Percentiles rank a stretch among this genome's conserved stretches.
Evolutionary conservation across 1,140 invertebrate species (phyloP).

Genomic region (Pygmarrhopalites habei): DNA sequence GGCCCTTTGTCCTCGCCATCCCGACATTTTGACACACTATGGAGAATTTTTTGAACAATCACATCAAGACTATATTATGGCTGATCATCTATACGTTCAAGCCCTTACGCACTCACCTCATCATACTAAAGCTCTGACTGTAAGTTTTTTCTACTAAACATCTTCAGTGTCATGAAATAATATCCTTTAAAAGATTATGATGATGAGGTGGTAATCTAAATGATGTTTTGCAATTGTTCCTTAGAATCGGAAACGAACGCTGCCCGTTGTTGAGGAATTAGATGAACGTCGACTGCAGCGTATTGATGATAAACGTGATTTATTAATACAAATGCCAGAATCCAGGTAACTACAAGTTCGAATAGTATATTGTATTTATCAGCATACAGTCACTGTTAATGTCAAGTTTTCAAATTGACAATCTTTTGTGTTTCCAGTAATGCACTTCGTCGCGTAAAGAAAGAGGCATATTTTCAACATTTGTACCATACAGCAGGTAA

Average conservation of each 20-base stretch:
- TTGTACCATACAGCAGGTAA: slow-evolving; percentile 96
- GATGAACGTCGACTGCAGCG: slow-evolving; percentile 69
- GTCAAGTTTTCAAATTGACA: too few species aligned
- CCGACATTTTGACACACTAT: slow-evolving; percentile 84
- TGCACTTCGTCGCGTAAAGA: slow-evolving; percentile 78
- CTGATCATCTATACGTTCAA: slow-evolving; percentile 78
- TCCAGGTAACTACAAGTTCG: too few species aligned
- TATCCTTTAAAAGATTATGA: too few species aligned
- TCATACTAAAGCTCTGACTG: slow-evolving; percentile 68
- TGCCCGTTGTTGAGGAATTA: slow-evolving; percentile 80
- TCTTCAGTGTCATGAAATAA: too few species aligned
- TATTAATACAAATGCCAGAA: slow-evolving; percentile 71
- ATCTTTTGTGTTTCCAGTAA: too few species aligned
- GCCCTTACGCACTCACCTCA: slow-evolving; percentile 75
- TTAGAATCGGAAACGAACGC: slow-evolving; percentile 75
- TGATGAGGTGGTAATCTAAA: too few species aligned
- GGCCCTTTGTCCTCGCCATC: slow-evolving; percentile 77
- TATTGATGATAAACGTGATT: slow-evolving; percentile 79
- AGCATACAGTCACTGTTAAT: too few species aligned
- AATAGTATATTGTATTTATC: too few species aligned
- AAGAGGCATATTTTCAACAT: slow-evolving; percentile 90
- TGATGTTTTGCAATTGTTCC: too few species aligned
- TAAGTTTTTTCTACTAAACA: too few species aligned
- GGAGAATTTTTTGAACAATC: slow-evolving; percentile 87
- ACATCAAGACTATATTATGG: slow-evolving; percentile 75